Conservation (phyloP, 2,113 vertebrate genomes). For the Oryzias melastigma region DNA sequence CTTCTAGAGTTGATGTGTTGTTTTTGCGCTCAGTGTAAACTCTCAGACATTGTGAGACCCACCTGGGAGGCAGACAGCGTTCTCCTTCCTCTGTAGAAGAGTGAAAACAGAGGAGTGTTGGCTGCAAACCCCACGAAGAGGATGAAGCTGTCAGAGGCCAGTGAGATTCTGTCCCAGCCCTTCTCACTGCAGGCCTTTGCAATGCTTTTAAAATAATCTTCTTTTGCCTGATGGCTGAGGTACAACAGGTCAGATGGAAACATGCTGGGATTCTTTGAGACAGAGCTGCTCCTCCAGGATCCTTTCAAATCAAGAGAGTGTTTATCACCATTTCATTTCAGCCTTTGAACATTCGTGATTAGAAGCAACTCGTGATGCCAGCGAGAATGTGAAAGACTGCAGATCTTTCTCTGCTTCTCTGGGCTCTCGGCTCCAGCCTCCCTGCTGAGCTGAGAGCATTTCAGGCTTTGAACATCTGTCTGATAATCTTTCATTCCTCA, state of each 20-base stretch:
- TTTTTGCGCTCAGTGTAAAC: no score
- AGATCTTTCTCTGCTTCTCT: neutral
- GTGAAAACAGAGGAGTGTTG: conserved; percentile 31
- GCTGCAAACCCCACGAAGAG: conserved; percentile 11
- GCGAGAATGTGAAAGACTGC: no score
- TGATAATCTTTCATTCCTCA: neutral
- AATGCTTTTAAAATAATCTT: neutral
- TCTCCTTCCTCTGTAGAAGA: conserved; percentile 35
- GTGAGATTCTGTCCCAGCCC: rapidly evolving
- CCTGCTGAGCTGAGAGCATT: conserved; percentile 14
- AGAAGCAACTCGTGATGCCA: no score
- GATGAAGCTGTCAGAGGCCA: neutral
- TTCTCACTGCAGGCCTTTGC: neutral
- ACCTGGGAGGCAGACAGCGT: conserved; percentile 18
- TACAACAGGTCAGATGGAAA: neutral
- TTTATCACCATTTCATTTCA: neutral
- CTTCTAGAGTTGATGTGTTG: no score
- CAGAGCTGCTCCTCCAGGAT: neutral
- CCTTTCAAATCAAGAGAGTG: conserved; percentile 11
- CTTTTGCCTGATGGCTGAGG: neutral
- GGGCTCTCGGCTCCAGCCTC: neutral
- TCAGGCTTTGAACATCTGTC: conserved; percentile 19
- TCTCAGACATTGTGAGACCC: neutral
- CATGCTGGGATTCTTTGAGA: neutral
- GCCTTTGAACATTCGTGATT: neutral